Evolutionary conservation across 1,140 invertebrate species (phyloP).

Genomic region (Macrobrachium nipponense): DNA sequence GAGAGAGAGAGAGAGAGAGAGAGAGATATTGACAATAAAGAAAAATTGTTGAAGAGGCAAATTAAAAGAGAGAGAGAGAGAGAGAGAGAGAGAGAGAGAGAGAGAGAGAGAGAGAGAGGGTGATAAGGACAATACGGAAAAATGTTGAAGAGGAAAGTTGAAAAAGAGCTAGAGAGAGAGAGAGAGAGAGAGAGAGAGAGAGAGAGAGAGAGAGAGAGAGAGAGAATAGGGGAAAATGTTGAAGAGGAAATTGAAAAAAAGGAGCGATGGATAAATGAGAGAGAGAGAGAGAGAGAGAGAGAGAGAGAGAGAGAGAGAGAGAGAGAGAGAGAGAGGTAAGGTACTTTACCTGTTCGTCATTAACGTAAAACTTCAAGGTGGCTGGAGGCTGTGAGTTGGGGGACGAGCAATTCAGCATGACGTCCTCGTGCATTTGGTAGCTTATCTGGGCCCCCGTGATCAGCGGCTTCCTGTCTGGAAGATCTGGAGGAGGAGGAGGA

Average conservation of each 20-base stretch:
- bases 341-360: conserved; percentile 36
- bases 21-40: too few species aligned
- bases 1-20: conserved; percentile 5
- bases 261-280: too few species aligned
- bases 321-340: too few species aligned
- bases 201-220: too few species aligned
- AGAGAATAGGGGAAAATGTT: too few species aligned
- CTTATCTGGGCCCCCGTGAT: conserved; percentile 34
- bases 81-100: not conserved
- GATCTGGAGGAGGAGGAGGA: conserved; percentile 34
- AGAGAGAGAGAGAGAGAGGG: not conserved
- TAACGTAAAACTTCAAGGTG: conserved; percentile 42
- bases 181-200: too few species aligned
- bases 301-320: not conserved
- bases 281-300: not conserved
- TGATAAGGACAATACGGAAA: too few species aligned
- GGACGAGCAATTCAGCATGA: conserved; percentile 38
- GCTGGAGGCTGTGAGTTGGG: conserved; percentile 37
- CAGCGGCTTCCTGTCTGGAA: conserved; percentile 37
- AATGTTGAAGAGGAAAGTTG: too few species aligned
- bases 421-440: conserved; percentile 46
- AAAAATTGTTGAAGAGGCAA: too few species aligned
- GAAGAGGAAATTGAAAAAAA: too few species aligned
- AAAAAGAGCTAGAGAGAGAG: too few species aligned
- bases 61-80: not conserved